Evolutionary conservation across 2,797 vertebrate genomes (phyloP).

Genomic region (Acanthurus lineatus): DNA sequence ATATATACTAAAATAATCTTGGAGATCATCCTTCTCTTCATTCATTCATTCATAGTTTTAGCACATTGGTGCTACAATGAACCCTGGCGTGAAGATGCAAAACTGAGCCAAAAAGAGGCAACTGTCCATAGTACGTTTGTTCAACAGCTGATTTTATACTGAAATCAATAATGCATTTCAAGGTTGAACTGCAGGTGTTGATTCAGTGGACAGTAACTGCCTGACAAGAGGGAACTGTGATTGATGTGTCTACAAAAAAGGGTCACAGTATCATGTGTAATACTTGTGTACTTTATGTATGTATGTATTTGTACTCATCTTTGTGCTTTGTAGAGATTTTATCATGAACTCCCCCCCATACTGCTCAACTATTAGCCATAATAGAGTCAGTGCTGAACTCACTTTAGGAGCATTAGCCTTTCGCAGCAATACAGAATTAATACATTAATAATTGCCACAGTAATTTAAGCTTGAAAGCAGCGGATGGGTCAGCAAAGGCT

Average conservation of each 20-base stretch:
- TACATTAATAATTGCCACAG: slow-evolving; percentile 9
- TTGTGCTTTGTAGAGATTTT: slow-evolving; percentile 53
- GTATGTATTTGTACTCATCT: slow-evolving; percentile 54
- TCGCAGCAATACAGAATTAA: slow-evolving; percentile 23
- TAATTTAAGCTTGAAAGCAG: slow-evolving; percentile 6
- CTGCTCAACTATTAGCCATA: slow-evolving; percentile 30
- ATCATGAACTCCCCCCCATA: slow-evolving; percentile 29
- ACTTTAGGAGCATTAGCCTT: slow-evolving; percentile 40
- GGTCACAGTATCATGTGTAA: slow-evolving; percentile 29
- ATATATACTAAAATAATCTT: neutral
- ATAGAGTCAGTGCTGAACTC: slow-evolving; percentile 25
- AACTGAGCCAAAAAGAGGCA: slow-evolving; percentile 1
- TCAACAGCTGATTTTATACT: slow-evolving; percentile 28
- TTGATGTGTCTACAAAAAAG: slow-evolving; percentile 22
- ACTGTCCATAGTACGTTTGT: neutral
- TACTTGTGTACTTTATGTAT: slow-evolving; percentile 43
- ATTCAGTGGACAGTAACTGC: slow-evolving; percentile 14
- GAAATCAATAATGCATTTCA: neutral
- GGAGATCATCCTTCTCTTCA: slow-evolving; percentile 4
- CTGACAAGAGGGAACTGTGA: slow-evolving; percentile 8
- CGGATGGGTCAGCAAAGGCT: neutral
- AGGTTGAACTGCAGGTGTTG: slow-evolving; percentile 16
- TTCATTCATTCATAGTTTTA: slow-evolving; percentile 1
- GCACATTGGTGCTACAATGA: slow-evolving; percentile 24
- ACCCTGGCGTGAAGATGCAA: neutral